A percentile compares a stretch with the other conserved stretches of the same genome.
These are phyloP conservation scores for Pithys albifrons DNA, from an alignment of 2,113 vertebrate genomes.

Conservation along the genomic window DNA sequence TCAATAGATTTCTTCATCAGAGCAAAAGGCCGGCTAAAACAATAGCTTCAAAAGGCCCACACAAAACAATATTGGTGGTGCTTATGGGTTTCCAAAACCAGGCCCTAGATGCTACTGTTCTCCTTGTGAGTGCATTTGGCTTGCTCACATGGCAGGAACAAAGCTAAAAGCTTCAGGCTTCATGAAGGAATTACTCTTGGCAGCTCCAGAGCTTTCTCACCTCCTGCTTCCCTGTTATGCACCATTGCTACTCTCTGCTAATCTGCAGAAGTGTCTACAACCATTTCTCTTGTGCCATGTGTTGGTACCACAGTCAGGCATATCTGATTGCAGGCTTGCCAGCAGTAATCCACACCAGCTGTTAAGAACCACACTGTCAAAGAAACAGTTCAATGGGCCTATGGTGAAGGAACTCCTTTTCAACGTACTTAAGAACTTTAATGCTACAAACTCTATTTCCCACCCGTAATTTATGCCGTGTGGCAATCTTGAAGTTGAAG, in stretches of 20 bases:
- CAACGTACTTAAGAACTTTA: constrained; percentile 47
- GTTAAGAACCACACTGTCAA: neutral
- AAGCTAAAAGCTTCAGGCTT: neutral
- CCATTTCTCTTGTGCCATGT: neutral
- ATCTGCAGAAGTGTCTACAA: neutral
- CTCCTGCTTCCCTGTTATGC: neutral
- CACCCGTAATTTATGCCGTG: constrained; percentile 49
- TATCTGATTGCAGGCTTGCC: neutral
- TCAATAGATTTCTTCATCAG: neutral
- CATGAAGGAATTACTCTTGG: constrained; percentile 11
- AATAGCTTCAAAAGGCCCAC: neutral
- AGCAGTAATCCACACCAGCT: neutral
- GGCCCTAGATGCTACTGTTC: neutral
- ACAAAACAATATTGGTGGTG: neutral
- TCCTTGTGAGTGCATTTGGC: neutral
- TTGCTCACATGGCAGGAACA: neutral
- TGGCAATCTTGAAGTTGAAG: constrained; percentile 45
- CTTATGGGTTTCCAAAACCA: neutral
- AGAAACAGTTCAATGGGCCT: neutral
- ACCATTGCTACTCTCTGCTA: neutral
- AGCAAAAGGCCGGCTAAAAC: neutral
- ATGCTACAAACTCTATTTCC: constrained; percentile 50
- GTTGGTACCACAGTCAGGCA: neutral
- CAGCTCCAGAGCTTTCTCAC: neutral
- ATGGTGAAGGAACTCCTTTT: constrained; percentile 37